Percentiles rank a stretch among this genome's conserved stretches.
These are phyloP conservation scores for Carollia perspicillata DNA, from an alignment of 2,113 vertebrate species.

Conservation along the genomic window DNA sequence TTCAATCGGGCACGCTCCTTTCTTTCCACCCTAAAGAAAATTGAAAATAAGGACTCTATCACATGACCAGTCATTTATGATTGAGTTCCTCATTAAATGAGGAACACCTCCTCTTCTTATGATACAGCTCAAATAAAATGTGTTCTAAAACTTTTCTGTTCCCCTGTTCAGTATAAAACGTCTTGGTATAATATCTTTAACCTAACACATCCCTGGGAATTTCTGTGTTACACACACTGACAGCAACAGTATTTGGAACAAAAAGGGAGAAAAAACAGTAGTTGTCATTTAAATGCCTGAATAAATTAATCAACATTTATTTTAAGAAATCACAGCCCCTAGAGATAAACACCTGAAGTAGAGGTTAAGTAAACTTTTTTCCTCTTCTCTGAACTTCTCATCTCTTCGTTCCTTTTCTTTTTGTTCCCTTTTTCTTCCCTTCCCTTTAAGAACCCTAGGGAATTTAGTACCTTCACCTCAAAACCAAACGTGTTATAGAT, in stretches of 20 bases:
- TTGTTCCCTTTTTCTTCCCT: background rate
- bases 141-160: constrained; percentile 30
- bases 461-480: background rate
- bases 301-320: background rate
- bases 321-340: background rate
- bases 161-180: constrained; percentile 6
- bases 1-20: constrained; percentile 96
- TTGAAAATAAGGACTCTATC: constrained; percentile 59
- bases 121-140: background rate
- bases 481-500: background rate
- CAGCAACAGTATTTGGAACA: background rate
- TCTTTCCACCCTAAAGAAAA: constrained; percentile 90
- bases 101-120: background rate
- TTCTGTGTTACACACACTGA: background rate
- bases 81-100: constrained; percentile 14
- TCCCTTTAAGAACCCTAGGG: background rate
- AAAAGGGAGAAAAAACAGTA: background rate
- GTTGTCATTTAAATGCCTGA: constrained; percentile 29
- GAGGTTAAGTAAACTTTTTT: background rate
- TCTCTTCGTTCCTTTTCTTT: background rate
- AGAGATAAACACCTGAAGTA: background rate
- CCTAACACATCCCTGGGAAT: background rate
- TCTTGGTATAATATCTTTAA: background rate
- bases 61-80: background rate
- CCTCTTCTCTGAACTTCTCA: background rate